These are phyloP conservation scores for Poecile montanus DNA, from an alignment of 2,797 vertebrate genomes.

Conservation along the genomic window DNA sequence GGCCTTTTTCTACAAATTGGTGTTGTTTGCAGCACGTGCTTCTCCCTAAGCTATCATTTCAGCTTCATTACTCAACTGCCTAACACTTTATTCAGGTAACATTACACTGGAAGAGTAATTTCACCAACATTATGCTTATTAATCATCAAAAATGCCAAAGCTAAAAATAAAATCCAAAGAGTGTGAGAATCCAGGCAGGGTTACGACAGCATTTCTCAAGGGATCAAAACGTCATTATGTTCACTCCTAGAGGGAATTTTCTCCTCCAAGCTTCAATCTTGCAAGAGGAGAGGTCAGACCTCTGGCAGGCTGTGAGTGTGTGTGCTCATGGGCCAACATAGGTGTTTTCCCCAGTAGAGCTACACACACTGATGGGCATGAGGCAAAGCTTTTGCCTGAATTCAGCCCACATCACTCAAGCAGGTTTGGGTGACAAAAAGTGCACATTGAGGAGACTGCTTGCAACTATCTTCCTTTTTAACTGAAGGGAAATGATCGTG, in stretches of 20 bases:
- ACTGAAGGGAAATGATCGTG: not conserved
- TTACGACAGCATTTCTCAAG: conserved; percentile 1
- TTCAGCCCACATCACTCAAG: not conserved
- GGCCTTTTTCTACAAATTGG: not conserved
- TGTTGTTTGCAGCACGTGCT: not conserved
- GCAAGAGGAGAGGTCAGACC: not conserved
- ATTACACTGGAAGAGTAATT: not conserved
- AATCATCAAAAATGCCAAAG: conserved; percentile 14
- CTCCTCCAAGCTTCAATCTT: not conserved
- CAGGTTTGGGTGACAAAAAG: not conserved
- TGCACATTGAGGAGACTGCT: fast-evolving
- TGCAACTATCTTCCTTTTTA: not conserved
- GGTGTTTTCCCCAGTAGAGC: not conserved
- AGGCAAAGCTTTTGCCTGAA: not conserved
- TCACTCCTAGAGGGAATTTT: conserved; percentile 15
- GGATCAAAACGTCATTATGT: not conserved
- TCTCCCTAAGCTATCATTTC: not conserved
- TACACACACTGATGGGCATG: not conserved
- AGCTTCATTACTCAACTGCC: not conserved
- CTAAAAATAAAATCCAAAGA: conserved; percentile 44
- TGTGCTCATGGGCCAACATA: not conserved
- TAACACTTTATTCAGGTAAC: conserved; percentile 12
- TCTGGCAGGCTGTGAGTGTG: not conserved
- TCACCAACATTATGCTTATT: conserved; percentile 14
- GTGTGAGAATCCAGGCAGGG: conserved; percentile 22